These are phyloP conservation scores for Acipenser transmontanus DNA, from an alignment of 2,797 vertebrate species.

Conservation along the genomic window DNA sequence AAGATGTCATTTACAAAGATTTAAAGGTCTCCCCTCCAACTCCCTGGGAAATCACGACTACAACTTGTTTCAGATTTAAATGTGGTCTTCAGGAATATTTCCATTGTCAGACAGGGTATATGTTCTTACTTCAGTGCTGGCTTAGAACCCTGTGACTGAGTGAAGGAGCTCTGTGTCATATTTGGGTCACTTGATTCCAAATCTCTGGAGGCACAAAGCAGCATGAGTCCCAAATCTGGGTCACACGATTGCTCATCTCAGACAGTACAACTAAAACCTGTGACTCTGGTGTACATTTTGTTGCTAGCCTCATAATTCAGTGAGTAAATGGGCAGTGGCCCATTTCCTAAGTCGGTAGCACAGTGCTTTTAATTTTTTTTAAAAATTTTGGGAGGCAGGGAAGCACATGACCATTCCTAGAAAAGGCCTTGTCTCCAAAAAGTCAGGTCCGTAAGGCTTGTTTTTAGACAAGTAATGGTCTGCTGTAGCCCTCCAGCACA, in stretches of 20 bases:
- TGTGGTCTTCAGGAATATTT: neutral
- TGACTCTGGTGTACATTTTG: too few species aligned
- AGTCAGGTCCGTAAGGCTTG: neutral
- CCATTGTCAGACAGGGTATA: neutral
- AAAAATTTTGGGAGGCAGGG: too few species aligned
- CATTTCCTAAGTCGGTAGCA: neutral
- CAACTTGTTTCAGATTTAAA: too few species aligned
- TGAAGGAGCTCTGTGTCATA: neutral
- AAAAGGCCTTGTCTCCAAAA: too few species aligned
- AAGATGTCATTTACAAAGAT: too few species aligned
- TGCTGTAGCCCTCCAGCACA: neutral
- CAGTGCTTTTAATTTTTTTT: neutral
- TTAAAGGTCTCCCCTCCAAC: too few species aligned
- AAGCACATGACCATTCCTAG: too few species aligned
- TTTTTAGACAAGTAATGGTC: neutral
- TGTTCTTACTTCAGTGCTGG: too few species aligned
- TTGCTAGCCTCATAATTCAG: too few species aligned
- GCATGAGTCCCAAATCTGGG: neutral
- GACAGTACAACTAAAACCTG: too few species aligned
- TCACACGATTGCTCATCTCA: neutral
- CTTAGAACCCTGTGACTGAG: neutral
- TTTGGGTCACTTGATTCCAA: neutral
- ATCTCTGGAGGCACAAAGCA: neutral
- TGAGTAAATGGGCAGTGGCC: too few species aligned
- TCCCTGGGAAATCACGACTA: too few species aligned